These are phyloP conservation scores for Desoria tigrina DNA, from an alignment of 2,888 invertebrate genomes.

Conservation along the genomic window DNA sequence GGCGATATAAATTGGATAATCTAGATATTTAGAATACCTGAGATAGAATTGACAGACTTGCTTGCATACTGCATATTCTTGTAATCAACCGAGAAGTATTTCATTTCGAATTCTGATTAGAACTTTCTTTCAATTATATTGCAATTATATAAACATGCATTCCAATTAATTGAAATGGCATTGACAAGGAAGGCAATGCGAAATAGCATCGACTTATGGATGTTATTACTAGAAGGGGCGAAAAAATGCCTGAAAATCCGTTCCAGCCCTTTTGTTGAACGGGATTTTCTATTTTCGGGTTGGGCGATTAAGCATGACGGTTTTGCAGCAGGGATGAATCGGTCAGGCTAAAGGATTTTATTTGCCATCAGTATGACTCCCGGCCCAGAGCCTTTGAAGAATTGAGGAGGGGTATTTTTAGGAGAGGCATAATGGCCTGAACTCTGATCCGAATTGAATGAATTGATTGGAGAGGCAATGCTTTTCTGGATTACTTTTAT, in stretches of 20 bases:
- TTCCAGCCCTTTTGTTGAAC: not conserved
- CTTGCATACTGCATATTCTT: too few relatives aligned
- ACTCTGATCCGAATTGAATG: constrained; percentile 1
- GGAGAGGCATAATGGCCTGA: not conserved
- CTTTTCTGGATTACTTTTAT: constrained; percentile 3
- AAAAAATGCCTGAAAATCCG: not conserved
- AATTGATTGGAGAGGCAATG: not conserved
- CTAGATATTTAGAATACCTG: too few relatives aligned
- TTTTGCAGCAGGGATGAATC: constrained; percentile 8
- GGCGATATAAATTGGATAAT: too few relatives aligned
- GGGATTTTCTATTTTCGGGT: constrained; percentile 5
- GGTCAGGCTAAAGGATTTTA: not conserved
- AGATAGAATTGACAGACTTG: too few relatives aligned
- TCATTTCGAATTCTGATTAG: too few relatives aligned
- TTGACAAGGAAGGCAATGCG: too few relatives aligned
- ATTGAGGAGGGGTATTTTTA: not conserved
- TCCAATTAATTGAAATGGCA: too few relatives aligned
- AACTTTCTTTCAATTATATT: too few relatives aligned
- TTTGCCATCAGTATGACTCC: not conserved
- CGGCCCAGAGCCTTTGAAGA: not conserved
- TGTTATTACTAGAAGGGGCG: not conserved
- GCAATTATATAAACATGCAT: too few relatives aligned
- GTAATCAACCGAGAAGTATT: too few relatives aligned
- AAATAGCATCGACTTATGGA: too few relatives aligned
- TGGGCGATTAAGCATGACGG: constrained; percentile 9